These are phyloP conservation scores for Trissoscelio sp. DNA, from an alignment of 2,888 invertebrate genomes.

Conservation along the genomic window DNA sequence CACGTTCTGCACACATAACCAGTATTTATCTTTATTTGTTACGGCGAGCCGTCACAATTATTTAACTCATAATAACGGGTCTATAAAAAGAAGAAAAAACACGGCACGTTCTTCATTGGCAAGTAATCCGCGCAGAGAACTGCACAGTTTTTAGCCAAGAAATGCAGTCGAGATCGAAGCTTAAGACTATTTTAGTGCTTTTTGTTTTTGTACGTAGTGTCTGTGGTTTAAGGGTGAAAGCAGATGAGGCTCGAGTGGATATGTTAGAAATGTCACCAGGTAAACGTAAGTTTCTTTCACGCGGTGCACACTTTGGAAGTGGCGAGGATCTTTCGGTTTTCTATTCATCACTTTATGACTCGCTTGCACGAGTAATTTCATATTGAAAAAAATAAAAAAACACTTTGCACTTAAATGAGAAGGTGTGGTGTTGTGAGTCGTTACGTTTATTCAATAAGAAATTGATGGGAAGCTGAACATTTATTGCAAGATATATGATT, in stretches of 20 bases:
- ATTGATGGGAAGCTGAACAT: too few species aligned
- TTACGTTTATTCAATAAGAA: too few species aligned
- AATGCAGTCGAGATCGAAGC: conserved; percentile 57
- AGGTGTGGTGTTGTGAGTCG: too few species aligned
- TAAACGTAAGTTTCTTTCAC: conserved; percentile 73
- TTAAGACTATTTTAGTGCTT: conserved; percentile 59
- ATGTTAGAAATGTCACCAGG: conserved; percentile 68
- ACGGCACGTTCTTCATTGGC: conserved; percentile 47
- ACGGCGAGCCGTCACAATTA: conserved; percentile 72
- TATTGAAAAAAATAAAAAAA: too few species aligned
- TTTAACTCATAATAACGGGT: conserved; percentile 65
- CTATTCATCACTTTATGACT: too few species aligned
- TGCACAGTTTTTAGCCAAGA: conserved; percentile 25
- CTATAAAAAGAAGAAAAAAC: conserved; percentile 68
- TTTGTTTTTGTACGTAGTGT: conserved; percentile 61
- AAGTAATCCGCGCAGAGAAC: conserved; percentile 25
- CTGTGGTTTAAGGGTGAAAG: conserved; percentile 57
- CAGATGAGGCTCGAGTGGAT: conserved; percentile 59
- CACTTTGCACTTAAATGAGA: too few species aligned
- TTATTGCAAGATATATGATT: too few species aligned
- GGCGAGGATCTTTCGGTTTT: too few species aligned
- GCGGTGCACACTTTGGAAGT: neutral
- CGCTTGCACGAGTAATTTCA: too few species aligned
- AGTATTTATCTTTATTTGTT: conserved; percentile 74
- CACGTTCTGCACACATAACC: conserved; percentile 63